A percentile compares a stretch with the other conserved stretches of the same genome.
Evolutionary conservation across 1,140 invertebrate genomes (phyloP).

Genomic region (Drosophila fuyamai): DNA sequence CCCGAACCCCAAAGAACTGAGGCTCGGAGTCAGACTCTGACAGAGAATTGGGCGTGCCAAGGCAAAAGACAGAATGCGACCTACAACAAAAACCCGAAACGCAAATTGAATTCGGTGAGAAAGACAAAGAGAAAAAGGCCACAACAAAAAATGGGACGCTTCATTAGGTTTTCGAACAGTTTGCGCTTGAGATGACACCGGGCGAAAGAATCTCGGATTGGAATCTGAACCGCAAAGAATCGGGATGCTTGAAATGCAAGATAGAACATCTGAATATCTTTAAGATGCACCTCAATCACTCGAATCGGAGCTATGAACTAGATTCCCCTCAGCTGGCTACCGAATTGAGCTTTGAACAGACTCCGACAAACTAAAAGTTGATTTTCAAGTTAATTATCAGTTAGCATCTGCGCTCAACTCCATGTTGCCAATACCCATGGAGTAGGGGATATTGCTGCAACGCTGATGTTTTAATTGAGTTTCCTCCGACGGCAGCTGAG

Average conservation of each 20-base stretch:
- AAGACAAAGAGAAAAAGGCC: conserved; percentile 57
- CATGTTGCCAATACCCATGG: conserved; percentile 34
- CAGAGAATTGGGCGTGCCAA: conserved; percentile 66
- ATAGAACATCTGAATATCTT: not conserved
- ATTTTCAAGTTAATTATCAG: conserved; percentile 81
- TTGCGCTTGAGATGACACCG: conserved; percentile 47
- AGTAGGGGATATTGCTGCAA: conserved; percentile 31
- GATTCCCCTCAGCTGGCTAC: conserved; percentile 15
- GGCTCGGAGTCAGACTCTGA: conserved; percentile 13
- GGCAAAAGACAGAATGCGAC: conserved; percentile 33
- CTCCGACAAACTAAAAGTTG: conserved; percentile 56
- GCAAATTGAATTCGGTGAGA: conserved; percentile 78
- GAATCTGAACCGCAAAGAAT: conserved; percentile 18
- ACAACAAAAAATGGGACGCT: conserved; percentile 56
- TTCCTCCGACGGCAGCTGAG: conserved; percentile 73
- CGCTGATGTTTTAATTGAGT: conserved; percentile 80
- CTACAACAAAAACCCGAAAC: conserved; percentile 48
- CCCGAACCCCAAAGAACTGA: conserved; percentile 18
- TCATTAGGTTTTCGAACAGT: conserved; percentile 68
- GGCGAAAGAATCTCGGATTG: conserved; percentile 7
- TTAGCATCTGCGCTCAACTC: conserved; percentile 68
- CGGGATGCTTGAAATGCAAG: conserved; percentile 1
- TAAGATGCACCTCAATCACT: conserved; percentile 26
- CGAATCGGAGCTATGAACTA: not conserved
- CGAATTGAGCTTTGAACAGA: conserved; percentile 41